Evolutionary conservation across 2,888 invertebrate species (phyloP).

Genomic region (Muschampia plurimacula): DNA sequence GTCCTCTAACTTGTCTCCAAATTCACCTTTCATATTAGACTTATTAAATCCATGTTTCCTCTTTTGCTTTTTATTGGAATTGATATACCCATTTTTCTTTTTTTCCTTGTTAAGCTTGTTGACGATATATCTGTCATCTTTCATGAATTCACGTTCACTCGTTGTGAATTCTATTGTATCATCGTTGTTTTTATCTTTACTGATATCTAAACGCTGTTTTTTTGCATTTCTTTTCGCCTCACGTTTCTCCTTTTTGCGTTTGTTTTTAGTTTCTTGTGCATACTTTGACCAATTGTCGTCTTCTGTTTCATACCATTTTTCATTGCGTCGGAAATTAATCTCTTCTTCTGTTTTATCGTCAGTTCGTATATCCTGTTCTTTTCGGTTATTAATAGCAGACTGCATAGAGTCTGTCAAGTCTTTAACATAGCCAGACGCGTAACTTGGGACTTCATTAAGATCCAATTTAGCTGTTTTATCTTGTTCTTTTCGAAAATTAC

Average conservation of each 20-base stretch:
- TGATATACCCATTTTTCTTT: conserved; percentile 71
- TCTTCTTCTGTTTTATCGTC: conserved; percentile 6
- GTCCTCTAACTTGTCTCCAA: conserved; percentile 71
- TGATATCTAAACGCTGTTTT: conserved; percentile 5
- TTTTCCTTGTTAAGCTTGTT: conserved; percentile 65
- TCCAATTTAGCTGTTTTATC: neutral
- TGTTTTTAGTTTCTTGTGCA: conserved; percentile 54
- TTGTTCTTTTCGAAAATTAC: neutral
- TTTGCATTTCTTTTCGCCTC: conserved; percentile 18
- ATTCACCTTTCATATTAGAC: conserved; percentile 78
- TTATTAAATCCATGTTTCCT: conserved; percentile 76
- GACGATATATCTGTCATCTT: conserved; percentile 71
- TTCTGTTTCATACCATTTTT: conserved; percentile 15
- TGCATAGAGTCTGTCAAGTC: neutral
- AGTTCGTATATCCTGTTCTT: neutral
- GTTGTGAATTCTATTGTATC: conserved; percentile 52
- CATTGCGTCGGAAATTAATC: conserved; percentile 19
- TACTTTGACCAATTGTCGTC: conserved; percentile 16
- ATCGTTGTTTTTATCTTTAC: conserved; percentile 62
- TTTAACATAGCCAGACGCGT: neutral
- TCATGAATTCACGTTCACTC: conserved; percentile 72
- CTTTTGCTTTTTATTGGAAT: conserved; percentile 73
- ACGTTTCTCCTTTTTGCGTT: conserved; percentile 78
- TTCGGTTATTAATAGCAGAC: neutral
- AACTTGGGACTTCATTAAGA: neutral